Evolutionary conservation across 1,140 invertebrate genomes (phyloP).

Genomic region (Musca domestica): DNA sequence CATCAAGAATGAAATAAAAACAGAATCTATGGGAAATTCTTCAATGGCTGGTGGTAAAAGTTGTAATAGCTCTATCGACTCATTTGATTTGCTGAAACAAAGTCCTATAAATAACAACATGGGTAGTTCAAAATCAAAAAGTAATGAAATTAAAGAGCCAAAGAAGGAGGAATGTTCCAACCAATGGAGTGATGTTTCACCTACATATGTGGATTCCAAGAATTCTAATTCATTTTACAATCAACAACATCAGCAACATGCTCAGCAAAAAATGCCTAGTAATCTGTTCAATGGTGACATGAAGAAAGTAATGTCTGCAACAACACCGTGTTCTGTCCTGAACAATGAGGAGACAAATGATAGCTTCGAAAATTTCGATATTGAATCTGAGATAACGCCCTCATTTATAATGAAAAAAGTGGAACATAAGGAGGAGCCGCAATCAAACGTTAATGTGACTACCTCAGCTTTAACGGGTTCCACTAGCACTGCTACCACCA

Average conservation of each 20-base stretch:
- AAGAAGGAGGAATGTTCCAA: slow-evolving; percentile 18
- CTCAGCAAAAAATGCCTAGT: neutral
- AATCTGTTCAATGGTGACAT: neutral
- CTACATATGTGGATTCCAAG: neutral
- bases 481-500: no score
- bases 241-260: neutral
- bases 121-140: slow-evolving; percentile 27
- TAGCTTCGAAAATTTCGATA: slow-evolving; percentile 47
- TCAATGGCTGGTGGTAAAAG: slow-evolving; percentile 3
- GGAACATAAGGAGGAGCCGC: slow-evolving; percentile 35
- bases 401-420: slow-evolving; percentile 52
- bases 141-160: neutral
- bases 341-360: slow-evolving; percentile 27
- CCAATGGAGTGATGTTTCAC: slow-evolving; percentile 3
- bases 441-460: neutral
- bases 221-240: neutral
- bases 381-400: slow-evolving; percentile 50
- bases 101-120: slow-evolving; percentile 24
- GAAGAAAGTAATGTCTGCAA: neutral
- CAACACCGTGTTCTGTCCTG: no score
- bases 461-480: no score
- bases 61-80: slow-evolving; percentile 29
- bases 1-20: slow-evolving; percentile 46
- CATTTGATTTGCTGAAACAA: slow-evolving; percentile 46
- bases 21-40: slow-evolving; percentile 34